Conservation (phyloP, 2,797 vertebrate genomes). For the Molossus molossus region DNA sequence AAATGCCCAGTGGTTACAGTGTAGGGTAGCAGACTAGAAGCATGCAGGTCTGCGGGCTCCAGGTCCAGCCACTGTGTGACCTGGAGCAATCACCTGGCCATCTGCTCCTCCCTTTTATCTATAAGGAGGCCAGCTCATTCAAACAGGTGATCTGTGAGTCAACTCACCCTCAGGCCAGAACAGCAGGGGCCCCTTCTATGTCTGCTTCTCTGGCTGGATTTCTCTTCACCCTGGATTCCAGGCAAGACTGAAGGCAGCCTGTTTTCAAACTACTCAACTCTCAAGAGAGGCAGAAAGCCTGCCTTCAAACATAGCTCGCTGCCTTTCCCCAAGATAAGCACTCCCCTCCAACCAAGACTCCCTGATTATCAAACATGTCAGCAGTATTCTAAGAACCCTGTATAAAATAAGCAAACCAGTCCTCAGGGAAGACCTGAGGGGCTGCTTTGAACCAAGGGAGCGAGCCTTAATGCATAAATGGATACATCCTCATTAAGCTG, state of each 20-base stretch:
- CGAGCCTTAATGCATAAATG: conserved; percentile 56
- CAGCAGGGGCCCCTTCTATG: neutral
- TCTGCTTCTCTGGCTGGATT: neutral
- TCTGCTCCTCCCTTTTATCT: neutral
- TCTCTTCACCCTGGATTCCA: neutral
- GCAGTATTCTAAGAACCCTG: conserved; percentile 48
- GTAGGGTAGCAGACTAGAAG: neutral
- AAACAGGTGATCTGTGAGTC: neutral
- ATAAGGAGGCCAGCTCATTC: neutral
- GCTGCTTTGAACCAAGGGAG: conserved; percentile 65
- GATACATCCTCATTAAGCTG: conserved; percentile 70
- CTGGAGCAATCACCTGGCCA: neutral
- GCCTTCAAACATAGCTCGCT: conserved; percentile 49
- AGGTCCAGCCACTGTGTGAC: neutral
- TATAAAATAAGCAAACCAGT: conserved; percentile 73
- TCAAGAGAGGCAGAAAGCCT: conserved; percentile 43
- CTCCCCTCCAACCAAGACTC: neutral
- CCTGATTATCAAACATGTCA: conserved; percentile 71
- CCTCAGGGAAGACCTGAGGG: conserved; percentile 58
- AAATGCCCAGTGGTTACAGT: neutral
- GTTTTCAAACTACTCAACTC: conserved; percentile 51
- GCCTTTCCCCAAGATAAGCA: conserved; percentile 43
- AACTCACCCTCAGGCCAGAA: neutral
- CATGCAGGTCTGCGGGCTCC: neutral
- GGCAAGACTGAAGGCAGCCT: conserved; percentile 27